A percentile compares a stretch with the other conserved stretches of the same genome.
Evolutionary conservation across 2,888 invertebrate genomes (phyloP).

Genomic region (Chesias legatella): DNA sequence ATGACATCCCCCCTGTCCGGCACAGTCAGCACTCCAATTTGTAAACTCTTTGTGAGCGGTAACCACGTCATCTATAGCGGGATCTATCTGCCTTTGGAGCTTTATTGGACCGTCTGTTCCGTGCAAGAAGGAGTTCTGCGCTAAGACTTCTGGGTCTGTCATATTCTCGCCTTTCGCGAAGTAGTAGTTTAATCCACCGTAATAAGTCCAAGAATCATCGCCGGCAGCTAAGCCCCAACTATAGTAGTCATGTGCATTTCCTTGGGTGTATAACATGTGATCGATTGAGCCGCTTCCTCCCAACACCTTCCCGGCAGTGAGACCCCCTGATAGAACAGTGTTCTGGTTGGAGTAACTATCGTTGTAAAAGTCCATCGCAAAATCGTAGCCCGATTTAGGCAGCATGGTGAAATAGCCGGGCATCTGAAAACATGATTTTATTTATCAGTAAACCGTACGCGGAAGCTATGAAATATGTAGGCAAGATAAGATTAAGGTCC

Average conservation of each 20-base stretch:
- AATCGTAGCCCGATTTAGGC: constrained; percentile 34
- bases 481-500: too few relatives aligned
- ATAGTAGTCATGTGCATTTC: constrained; percentile 35
- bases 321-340: constrained; percentile 17
- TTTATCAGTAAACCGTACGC: too few relatives aligned
- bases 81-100: too few relatives aligned
- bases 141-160: neutral
- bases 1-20: too few relatives aligned
- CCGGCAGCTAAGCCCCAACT: constrained; percentile 33
- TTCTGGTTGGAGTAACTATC: constrained; percentile 34
- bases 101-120: constrained; percentile 6
- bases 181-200: constrained; percentile 32
- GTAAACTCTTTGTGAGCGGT: too few relatives aligned
- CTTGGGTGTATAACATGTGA: constrained; percentile 36
- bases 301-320: constrained; percentile 42
- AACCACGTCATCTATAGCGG: too few relatives aligned
- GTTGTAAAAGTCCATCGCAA: constrained; percentile 33
- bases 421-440: constrained; percentile 29
- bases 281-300: constrained; percentile 45
- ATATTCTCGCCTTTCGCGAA: constrained; percentile 32
- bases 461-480: too few relatives aligned
- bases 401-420: constrained; percentile 34
- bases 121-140: constrained; percentile 1
- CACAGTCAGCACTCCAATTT: too few relatives aligned
- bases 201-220: constrained; percentile 39